Percentiles rank a stretch among this genome's conserved stretches.
Evolutionary conservation across 2,888 invertebrate species (phyloP).

Genomic region (Zele albiditarsus): DNA sequence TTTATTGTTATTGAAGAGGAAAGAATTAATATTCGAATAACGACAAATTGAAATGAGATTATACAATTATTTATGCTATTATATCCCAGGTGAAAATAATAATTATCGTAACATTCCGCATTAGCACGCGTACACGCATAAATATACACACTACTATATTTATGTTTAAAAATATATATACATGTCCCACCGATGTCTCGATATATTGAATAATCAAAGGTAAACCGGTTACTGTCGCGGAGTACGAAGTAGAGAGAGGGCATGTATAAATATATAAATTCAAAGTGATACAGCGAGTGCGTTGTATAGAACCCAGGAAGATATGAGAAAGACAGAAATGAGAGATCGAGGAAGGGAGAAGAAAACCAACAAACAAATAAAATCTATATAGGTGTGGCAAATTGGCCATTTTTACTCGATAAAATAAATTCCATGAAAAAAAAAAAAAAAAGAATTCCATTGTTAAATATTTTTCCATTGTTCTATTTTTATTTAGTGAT

Average conservation of each 20-base stretch:
- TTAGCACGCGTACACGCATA: conserved; percentile 32
- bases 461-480: background rate
- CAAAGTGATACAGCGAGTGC: conserved; percentile 35
- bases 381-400: conserved; percentile 65
- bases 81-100: conserved; percentile 35
- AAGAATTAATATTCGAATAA: background rate
- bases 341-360: conserved; percentile 34
- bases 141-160: conserved; percentile 40
- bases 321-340: conserved; percentile 47
- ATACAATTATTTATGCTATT: conserved; percentile 16
- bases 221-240: conserved; percentile 65
- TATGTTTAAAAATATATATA: conserved; percentile 50
- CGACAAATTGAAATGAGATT: conserved; percentile 15
- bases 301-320: conserved; percentile 40
- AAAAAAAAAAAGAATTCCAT: background rate
- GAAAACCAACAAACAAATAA: conserved; percentile 5
- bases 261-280: conserved; percentile 28
- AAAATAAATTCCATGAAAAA: conserved; percentile 16
- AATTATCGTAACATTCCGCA: conserved; percentile 35
- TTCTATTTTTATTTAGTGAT: conserved; percentile 4
- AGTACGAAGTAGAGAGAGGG: conserved; percentile 45
- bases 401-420: conserved; percentile 42
- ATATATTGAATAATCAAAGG: conserved; percentile 68
- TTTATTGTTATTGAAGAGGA: background rate
- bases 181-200: conserved; percentile 36